Base-by-base conservation (phyloP, 2,888 invertebrate species). In the Pheosia tremula region DNA sequence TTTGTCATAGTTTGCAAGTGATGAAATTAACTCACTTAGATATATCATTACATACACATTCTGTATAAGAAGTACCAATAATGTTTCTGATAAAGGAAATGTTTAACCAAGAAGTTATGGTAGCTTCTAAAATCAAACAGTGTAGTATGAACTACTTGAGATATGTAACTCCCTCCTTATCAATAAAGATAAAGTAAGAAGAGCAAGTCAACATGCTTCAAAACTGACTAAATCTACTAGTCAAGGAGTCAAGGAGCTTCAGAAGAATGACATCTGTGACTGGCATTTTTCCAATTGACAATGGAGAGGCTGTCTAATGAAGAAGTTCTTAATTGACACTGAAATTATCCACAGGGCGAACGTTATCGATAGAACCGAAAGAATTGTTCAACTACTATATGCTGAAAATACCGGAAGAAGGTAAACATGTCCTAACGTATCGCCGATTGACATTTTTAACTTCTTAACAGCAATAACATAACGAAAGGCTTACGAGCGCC, bases 351-450 rank as follows among this genome's bases (percentile, higher is more conserved):
- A 88, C 93, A 93, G 93, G 93, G 78, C 87, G 90, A 89, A 89
- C 93, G 78, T 87, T 93, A 84, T 92, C 93, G 72, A 87, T 93
- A 88, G 89, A 92, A 84, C 84, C 91, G 85, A 89, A 85, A 78
- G 88, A 91, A 89, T 84, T 81, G 79, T 91, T 89, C 90, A 81
- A 82, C 89, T 90, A 88, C 91, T 91, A 81, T 91, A 91, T 89
- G 93, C 88, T 87, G 92, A 90, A 87, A 84, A 86, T 88, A 85
- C 85, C 85, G 80, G 83, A 87, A 74, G 93, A 93, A 93, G 93
- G 93, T 93, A 93, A 92, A 87, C 69, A 76, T 62, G 79, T 77
- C 78, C 75, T 78, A 82, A 81, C 78, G 82, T 83, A 84, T 76
- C 83, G 86, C 82, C 85, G 80, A 88, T 82, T 89, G 89, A 86